phyloP scores from a whole-genome alignment of 2,113 vertebrate species.

The Laticauda laticaudata region DNA sequence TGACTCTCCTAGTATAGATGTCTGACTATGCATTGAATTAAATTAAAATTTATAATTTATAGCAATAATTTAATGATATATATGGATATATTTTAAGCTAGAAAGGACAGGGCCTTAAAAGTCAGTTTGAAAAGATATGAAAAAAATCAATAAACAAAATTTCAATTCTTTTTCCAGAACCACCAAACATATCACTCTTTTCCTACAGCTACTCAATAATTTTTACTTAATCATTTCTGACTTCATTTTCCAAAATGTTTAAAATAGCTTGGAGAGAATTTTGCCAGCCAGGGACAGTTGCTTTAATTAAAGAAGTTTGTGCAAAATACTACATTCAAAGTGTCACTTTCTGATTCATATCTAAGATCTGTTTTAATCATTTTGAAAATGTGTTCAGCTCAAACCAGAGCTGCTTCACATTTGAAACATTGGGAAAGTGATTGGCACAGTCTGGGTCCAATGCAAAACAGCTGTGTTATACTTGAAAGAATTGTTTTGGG shows the following conservation, averaged over 20 bases:
- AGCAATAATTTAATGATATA: neutral
- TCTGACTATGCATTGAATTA: neutral
- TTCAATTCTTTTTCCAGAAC: neutral
- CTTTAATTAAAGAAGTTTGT: neutral
- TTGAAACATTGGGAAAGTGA: neutral
- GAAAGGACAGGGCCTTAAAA: neutral
- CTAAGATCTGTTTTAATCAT: neutral
- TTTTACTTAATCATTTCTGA: neutral
- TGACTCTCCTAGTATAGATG: neutral
- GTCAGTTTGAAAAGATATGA: neutral
- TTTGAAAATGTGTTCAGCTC: neutral
- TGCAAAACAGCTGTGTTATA: neutral
- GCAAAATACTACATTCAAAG: neutral
- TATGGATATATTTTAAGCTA: neutral
- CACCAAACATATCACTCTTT: neutral
- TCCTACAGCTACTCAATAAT: neutral
- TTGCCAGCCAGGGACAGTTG: neutral
- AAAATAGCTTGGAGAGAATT: neutral
- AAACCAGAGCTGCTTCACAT: neutral
- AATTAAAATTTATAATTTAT: neutral
- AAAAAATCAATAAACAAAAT: neutral
- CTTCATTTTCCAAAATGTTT: neutral
- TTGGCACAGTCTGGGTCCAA: neutral
- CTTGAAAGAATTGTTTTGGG: neutral
- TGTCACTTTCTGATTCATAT: neutral